Evolutionary conservation across 2,888 invertebrate species (phyloP), one percentile per base, ranked within the genome.

Genomic region (Scaptomyza flava): DNA sequence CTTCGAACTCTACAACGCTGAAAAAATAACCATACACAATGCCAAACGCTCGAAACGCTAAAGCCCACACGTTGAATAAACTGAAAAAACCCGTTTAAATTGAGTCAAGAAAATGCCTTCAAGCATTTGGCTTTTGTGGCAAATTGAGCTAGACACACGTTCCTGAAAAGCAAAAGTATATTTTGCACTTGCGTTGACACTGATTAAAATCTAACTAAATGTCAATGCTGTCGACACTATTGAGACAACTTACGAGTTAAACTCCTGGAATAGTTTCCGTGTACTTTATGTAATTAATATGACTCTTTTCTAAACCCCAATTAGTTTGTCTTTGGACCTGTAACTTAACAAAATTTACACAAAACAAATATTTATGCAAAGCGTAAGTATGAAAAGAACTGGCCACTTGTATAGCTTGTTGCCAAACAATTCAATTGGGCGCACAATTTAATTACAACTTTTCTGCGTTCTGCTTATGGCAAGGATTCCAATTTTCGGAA

Each of bases 391-490:
- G 36, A 46, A 59, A 47, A 23, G 53, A 34, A 34, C 43, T n/a
- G 20, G 9, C 2, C 33, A 31, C 52, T 33, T 51, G 51, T 48
- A 9, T 41, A 65, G 50, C 59, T 57, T 57, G 45, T 11, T n/a
- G 17, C 14, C 36, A 53, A 74, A 67, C 78, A 85, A 82, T 78
- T 75, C 66, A 81, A 73, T 79, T 80, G 82, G 52, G 65, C 76
- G 52, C 42, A 64, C 48, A 78, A 87, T 79, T 81, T 76, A 82
- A 82, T 82, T 82, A 82, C 66, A 68, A 83, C 63, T 80, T 73
- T 65, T 53, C 54, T 33, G 11, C 20, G 36, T 27, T 34, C 42
- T 63, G 45, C 63, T 73, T 60, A 70, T 60, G 53, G 45, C 60
- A 68, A 46, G 51, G 59, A 72, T 62, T 79, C 66, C 12, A 62